These are phyloP conservation scores for Odontesthes bonariensis DNA, from an alignment of 2,113 vertebrate genomes.

Conservation along the genomic window DNA sequence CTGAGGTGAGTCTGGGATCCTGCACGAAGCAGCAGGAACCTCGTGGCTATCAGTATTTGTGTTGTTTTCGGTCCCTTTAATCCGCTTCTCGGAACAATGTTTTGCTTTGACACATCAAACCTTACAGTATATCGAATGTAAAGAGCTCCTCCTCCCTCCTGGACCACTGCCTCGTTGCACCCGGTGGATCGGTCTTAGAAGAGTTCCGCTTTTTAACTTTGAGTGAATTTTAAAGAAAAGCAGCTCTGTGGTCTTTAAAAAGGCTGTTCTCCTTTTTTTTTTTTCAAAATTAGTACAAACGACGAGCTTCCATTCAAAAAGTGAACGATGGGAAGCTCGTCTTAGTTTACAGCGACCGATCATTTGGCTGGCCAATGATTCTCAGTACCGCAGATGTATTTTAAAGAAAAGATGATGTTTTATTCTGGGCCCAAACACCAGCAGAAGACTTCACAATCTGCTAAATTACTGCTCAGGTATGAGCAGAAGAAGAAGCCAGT, in stretches of 20 bases:
- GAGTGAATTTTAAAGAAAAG: no score
- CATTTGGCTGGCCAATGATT: conserved; percentile 75
- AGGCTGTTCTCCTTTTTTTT: no score
- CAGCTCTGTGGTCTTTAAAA: neutral
- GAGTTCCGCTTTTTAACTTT: neutral
- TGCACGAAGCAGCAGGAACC: neutral
- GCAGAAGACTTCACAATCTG: neutral
- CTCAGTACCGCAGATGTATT: conserved; percentile 1
- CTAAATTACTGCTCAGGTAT: neutral
- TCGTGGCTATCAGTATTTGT: conserved; percentile 89
- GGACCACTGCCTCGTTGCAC: conserved; percentile 37
- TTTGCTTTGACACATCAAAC: conserved; percentile 68
- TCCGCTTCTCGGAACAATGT: conserved; percentile 17
- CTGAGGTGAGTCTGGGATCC: conserved; percentile 12
- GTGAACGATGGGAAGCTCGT: conserved; percentile 17
- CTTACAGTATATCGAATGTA: conserved; percentile 64
- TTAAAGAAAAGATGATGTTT: neutral
- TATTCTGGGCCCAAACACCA: conserved; percentile 26
- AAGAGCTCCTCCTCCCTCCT: conserved; percentile 38
- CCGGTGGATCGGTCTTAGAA: neutral
- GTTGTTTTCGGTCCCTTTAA: conserved; percentile 43
- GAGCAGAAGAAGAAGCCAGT: neutral
- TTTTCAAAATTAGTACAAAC: no score
- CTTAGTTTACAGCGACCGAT: conserved; percentile 32
- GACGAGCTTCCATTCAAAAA: no score